Evolutionary conservation across 2,113 vertebrate genomes (phyloP), one percentile per base, ranked within the genome.

Genomic region (Onychorhynchus coronatus): DNA sequence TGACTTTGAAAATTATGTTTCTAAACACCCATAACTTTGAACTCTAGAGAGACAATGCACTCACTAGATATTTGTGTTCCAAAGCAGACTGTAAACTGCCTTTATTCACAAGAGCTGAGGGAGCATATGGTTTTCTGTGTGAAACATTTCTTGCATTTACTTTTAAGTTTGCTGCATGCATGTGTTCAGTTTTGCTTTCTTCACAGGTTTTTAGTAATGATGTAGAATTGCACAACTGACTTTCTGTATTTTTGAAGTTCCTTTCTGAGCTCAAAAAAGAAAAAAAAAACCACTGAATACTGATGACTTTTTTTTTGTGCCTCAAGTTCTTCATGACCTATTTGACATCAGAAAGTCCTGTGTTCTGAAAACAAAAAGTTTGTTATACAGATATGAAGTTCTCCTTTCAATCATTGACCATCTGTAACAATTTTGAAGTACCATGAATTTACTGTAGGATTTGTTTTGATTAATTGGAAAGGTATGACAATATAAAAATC

Each of bases 1-100:
- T 63, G 59, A 96, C 97, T 97, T 97, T 97, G 96, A 97, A 95
- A 96, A 93, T 74, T 80, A 55, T 80, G 82, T 92, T 97, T 97
- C 95, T 91, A 88, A 92, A 89, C 72, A 95, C 52, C 42, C 79
- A 56, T 75, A 83, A 73, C 53, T 92, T 78, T 90, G 94, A 97
- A 94, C 88, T 95, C 66, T 66, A 68, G 88, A 83, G 73, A n/a
- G 93, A 44, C 59, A 59, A 46, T 27, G 11, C 42, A 52, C 25
- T 89, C 25, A 30, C 25, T 76, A 71, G 83, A 61, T 97, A 73
- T 75, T 91, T 82, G 65, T 94, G 67, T 49, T 86, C 37, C 53
- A 58, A 59, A 63, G 35, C 30, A 58, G 62, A n/a, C 37, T 63
- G 31, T 83, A 39, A 84, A 55, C 78, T 62, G 23, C 41, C 37